Evolutionary conservation across 2,888 invertebrate species (phyloP).

Genomic region (Apomyelois bistriatella): DNA sequence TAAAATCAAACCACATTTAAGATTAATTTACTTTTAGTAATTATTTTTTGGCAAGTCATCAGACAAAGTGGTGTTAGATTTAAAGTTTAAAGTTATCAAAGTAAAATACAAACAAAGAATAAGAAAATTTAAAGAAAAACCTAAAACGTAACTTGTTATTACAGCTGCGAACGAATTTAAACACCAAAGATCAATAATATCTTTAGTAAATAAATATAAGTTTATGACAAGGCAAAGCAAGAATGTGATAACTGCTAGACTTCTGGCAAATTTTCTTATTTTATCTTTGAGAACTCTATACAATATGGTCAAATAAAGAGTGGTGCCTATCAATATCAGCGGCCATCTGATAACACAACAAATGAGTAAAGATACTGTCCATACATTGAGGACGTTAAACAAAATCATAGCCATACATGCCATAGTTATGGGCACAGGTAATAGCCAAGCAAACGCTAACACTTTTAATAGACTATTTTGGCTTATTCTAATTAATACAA

Average conservation of each 20-base stretch:
- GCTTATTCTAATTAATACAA: conserved; percentile 59
- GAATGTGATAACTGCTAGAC: conserved; percentile 60
- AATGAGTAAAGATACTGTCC: conserved; percentile 48
- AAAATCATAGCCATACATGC: conserved; percentile 37
- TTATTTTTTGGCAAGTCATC: conserved; percentile 43
- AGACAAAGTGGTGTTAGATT: conserved; percentile 38
- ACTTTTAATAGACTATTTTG: conserved; percentile 50
- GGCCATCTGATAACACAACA: conserved; percentile 63
- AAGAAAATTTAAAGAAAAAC: conserved; percentile 54
- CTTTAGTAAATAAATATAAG: conserved; percentile 58
- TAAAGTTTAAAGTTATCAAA: conserved; percentile 49
- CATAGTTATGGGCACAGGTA: conserved; percentile 50
- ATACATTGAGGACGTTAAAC: conserved; percentile 30
- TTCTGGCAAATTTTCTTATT: conserved; percentile 57
- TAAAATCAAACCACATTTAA: background rate
- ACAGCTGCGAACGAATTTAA: conserved; percentile 37
- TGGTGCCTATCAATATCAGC: conserved; percentile 54
- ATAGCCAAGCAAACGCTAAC: conserved; percentile 53
- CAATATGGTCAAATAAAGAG: conserved; percentile 50
- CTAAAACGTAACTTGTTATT: conserved; percentile 48
- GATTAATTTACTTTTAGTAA: background rate
- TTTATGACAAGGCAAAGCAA: conserved; percentile 61
- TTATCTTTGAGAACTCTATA: conserved; percentile 54
- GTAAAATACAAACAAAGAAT: conserved; percentile 53
- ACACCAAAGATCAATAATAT: conserved; percentile 57